Evolutionary conservation across 2,888 invertebrate genomes (phyloP), one percentile per base, ranked within the genome.

Genomic region (Drosophila monieri): DNA sequence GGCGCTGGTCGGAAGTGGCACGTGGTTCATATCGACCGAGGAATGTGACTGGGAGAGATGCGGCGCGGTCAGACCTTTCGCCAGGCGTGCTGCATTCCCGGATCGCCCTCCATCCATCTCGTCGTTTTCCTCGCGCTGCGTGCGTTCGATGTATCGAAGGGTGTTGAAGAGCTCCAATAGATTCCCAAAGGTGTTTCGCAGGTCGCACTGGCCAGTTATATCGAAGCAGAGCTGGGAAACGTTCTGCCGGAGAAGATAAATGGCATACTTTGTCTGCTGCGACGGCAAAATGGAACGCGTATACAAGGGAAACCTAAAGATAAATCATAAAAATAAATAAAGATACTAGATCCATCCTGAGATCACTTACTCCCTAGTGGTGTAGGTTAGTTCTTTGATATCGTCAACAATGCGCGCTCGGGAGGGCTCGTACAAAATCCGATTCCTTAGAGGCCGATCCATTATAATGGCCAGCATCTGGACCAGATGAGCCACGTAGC

Each of bases 211-310:
- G 32, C 88, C 85, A 47, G 83, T 81, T 56, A 89, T 85, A 67
- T 90, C 90, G 49, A 78, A 90, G 73, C 90, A 90, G n/a, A 98
- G 91, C 91, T 99, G 99, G 1, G 97, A 97, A 71, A 99, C 96
- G 90, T 99, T 98, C 92, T 98, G 98, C 92, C 98, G 98, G 30
- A 99, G 92, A 12, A 98, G 93, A 90, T 96, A 98, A 72, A 98
- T 95, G 4, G 95, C 98, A 91, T 98, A 98, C 69, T 96, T 95
- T 89, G 97, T 89, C 47, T 89, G 84, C 66, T 91, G 91, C 44
- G 90, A 89, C 6, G 90, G 90, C 68, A 91, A 88, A 53, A 85
- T 86, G 18, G 90, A 88, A 23, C 90, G 89, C 35, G 85, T 94
- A 90, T 95, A 97, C 12, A 98, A 92, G 0, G 97, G 97, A 90